Percentiles rank a stretch among this genome's conserved stretches.
These are phyloP conservation scores for Erannis defoliaria DNA, from an alignment of 2,888 invertebrate species.

Conservation along the genomic window DNA sequence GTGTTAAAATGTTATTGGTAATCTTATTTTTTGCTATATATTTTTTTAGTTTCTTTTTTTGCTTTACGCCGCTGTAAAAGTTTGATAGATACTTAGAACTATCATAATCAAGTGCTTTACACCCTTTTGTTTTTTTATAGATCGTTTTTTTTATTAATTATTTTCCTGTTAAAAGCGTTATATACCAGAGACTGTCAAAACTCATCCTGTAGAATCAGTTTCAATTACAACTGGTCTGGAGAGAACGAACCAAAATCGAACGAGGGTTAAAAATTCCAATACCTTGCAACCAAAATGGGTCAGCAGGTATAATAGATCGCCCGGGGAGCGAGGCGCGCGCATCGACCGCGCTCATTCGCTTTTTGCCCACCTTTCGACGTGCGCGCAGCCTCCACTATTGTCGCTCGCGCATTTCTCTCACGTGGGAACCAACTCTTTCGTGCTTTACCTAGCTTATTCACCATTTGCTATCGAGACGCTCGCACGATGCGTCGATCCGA, in stretches of 20 bases:
- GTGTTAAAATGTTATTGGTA: neutral
- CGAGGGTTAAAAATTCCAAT: conserved; percentile 55
- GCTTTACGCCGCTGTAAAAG: neutral
- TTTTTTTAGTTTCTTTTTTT: neutral
- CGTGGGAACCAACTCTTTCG: conserved; percentile 81
- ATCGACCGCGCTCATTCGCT: conserved; percentile 76
- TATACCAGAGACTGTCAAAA: too few relatives aligned
- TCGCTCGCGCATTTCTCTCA: conserved; percentile 79
- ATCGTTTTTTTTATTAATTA: too few relatives aligned
- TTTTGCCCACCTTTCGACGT: conserved; percentile 86
- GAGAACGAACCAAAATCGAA: conserved; percentile 10
- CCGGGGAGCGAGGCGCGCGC: conserved; percentile 52
- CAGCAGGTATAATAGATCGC: conserved; percentile 75
- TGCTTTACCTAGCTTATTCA: conserved; percentile 73
- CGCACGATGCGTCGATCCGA: conserved; percentile 66
- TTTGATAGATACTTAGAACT: too few relatives aligned
- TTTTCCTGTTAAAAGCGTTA: too few relatives aligned
- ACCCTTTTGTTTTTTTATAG: too few relatives aligned
- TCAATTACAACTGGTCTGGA: neutral
- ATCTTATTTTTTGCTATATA: neutral
- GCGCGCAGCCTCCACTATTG: conserved; percentile 79
- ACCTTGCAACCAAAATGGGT: conserved; percentile 72
- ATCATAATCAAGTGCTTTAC: too few relatives aligned
- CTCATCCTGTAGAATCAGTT: neutral
- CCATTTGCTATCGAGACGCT: conserved; percentile 59